These are phyloP conservation scores for Tachina lurida DNA, from an alignment of 2,888 invertebrate genomes.

Conservation along the genomic window DNA sequence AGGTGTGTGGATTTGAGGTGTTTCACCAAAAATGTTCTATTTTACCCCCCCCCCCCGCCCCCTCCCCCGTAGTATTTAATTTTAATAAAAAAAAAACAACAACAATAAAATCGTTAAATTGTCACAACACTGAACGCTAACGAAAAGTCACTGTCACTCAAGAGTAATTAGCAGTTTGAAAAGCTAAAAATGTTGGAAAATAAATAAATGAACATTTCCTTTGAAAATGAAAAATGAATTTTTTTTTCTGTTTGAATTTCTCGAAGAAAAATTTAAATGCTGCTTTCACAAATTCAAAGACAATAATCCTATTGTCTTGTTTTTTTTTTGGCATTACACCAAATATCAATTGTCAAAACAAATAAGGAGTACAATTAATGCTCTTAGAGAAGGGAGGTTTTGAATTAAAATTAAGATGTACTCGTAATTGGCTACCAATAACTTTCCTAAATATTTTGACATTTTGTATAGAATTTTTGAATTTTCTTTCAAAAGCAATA, in stretches of 20 bases:
- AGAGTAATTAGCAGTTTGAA: slow-evolving; percentile 78
- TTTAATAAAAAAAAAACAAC: slow-evolving; percentile 6
- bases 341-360: slow-evolving; percentile 43
- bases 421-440: slow-evolving; percentile 30
- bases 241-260: neutral
- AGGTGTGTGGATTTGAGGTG: slow-evolving; percentile 59
- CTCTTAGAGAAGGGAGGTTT: neutral
- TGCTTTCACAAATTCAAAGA: neutral
- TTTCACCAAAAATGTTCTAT: slow-evolving; percentile 1
- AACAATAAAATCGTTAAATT: slow-evolving; percentile 61
- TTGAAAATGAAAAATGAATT: neutral
- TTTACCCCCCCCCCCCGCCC: slow-evolving; percentile 4
- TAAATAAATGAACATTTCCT: neutral
- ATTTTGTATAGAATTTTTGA: slow-evolving; percentile 3
- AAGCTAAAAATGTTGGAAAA: slow-evolving; percentile 38
- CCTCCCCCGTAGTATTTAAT: neutral
- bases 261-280: neutral
- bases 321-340: neutral
- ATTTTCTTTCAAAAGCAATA: slow-evolving; percentile 1
- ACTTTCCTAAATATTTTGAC: slow-evolving; percentile 62
- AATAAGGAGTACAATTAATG: slow-evolving; percentile 26
- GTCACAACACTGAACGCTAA: slow-evolving; percentile 54
- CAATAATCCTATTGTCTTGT: slow-evolving; percentile 2
- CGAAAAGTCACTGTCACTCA: slow-evolving; percentile 77
- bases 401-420: neutral